Evolutionary conservation across 2,113 vertebrate species (phyloP).

Genomic region (Promerops cafer): DNA sequence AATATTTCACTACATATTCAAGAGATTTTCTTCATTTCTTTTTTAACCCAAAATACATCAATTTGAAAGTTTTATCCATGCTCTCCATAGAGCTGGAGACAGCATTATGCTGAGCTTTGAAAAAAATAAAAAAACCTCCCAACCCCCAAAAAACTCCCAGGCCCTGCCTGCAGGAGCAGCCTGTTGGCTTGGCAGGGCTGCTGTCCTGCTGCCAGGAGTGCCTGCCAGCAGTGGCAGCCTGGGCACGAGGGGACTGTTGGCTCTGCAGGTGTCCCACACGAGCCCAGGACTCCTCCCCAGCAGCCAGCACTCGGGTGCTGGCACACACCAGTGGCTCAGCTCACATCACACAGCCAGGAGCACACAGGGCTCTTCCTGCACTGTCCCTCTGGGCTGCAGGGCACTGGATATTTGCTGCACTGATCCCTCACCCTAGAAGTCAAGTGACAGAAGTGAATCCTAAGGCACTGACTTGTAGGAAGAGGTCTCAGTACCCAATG

Average conservation of each 20-base stretch:
- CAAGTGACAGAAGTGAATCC: neutral
- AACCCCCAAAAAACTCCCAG: neutral
- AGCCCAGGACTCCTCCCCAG: neutral
- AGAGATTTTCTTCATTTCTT: neutral
- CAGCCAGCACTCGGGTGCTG: neutral
- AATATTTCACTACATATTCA: neutral
- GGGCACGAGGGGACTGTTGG: rapidly evolving
- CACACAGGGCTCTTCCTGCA: neutral
- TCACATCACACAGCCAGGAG: neutral
- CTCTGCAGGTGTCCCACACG: neutral
- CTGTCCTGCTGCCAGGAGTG: neutral
- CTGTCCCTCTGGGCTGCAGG: neutral
- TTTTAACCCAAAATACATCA: rapidly evolving
- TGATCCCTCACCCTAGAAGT: neutral
- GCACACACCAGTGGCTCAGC: neutral
- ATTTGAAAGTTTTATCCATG: neutral
- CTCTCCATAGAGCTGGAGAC: neutral
- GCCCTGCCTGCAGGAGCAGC: neutral
- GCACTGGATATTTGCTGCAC: neutral
- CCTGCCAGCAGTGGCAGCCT: neutral
- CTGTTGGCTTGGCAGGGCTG: neutral
- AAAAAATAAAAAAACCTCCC: neutral
- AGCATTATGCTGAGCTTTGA: neutral
- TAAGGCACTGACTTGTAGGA: neutral
- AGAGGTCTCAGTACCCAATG: neutral